Percentiles rank a stretch among this genome's conserved stretches.
Conservation (phyloP, 2,797 vertebrate species). For the Vultur gryphus region DNA sequence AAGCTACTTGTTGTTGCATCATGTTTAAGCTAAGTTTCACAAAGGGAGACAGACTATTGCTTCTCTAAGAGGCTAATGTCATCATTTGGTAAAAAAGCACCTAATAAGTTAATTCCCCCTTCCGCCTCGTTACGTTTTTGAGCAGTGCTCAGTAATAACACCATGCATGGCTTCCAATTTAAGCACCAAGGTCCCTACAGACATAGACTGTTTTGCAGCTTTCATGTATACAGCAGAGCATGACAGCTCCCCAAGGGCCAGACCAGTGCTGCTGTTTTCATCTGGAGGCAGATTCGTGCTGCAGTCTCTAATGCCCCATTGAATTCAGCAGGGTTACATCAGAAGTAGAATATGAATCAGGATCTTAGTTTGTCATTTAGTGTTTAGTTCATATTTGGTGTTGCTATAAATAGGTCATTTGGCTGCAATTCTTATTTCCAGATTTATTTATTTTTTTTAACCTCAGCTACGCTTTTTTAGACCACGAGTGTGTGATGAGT, state of each 20-base stretch:
- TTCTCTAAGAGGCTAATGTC: not conserved
- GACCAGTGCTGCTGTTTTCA: not conserved
- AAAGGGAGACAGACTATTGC: not conserved
- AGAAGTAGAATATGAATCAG: not conserved
- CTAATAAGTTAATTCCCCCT: not conserved
- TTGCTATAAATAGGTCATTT: conserved; percentile 28
- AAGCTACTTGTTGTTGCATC: not conserved
- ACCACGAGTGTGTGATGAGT: not conserved
- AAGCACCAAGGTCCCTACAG: not conserved
- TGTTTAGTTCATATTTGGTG: not conserved
- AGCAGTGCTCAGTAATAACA: not conserved
- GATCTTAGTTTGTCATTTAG: not conserved
- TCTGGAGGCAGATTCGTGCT: not conserved
- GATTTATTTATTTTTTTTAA: not conserved
- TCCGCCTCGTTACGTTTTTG: accelerated
- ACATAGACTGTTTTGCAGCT: not conserved
- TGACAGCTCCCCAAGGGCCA: not conserved
- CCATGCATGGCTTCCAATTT: not conserved
- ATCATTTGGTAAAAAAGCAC: not conserved
- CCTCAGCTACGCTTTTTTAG: not conserved
- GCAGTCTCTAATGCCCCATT: not conserved
- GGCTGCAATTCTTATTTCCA: not conserved
- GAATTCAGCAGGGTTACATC: not conserved
- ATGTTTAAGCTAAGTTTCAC: not conserved
- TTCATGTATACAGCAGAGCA: not conserved